These are phyloP conservation scores for Astropecten irregularis DNA, from an alignment of 53 echinoderm and acorn worm species.

Conservation along the genomic window DNA sequence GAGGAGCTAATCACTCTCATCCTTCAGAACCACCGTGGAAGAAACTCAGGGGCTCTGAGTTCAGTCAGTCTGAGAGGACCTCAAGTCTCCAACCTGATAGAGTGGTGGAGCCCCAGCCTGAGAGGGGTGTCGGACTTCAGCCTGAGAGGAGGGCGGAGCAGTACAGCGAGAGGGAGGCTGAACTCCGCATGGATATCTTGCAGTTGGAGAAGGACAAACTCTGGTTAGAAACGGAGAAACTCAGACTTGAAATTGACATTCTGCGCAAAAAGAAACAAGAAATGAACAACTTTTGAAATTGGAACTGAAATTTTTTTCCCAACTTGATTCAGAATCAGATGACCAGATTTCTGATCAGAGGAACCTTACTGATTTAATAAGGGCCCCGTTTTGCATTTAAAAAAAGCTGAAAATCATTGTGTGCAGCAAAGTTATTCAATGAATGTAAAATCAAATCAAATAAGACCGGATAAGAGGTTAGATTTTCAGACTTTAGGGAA, in stretches of 20 bases:
- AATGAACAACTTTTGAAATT: constrained; percentile 1
- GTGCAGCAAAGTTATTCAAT: too few relatives aligned
- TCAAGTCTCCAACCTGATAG: too few relatives aligned
- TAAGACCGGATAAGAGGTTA: too few relatives aligned
- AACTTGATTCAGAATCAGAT: not conserved
- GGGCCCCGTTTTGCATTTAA: not conserved
- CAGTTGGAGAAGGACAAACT: constrained; percentile 40
- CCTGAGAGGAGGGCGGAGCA: not conserved
- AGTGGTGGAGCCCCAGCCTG: not conserved
- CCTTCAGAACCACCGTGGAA: constrained; percentile 16
- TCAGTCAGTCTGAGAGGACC: not conserved
- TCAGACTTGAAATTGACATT: constrained; percentile 50
- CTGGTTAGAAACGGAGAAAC: constrained; percentile 47
- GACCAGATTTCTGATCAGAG: too few relatives aligned
- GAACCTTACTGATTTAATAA: too few relatives aligned
- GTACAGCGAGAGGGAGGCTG: constrained; percentile 10
- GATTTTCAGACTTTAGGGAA: too few relatives aligned
- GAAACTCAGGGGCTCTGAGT: not conserved
- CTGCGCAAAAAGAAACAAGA: constrained; percentile 23
- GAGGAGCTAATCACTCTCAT: not conserved
- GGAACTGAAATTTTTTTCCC: not conserved
- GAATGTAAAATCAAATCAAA: too few relatives aligned
- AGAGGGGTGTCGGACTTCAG: too few relatives aligned
- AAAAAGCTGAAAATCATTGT: not conserved
- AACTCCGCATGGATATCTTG: constrained; percentile 28